Percentiles rank a stretch among this genome's conserved stretches.
These are phyloP conservation scores for Drosophila affinis DNA, from an alignment of 2,888 invertebrate species.

Conservation along the genomic window DNA sequence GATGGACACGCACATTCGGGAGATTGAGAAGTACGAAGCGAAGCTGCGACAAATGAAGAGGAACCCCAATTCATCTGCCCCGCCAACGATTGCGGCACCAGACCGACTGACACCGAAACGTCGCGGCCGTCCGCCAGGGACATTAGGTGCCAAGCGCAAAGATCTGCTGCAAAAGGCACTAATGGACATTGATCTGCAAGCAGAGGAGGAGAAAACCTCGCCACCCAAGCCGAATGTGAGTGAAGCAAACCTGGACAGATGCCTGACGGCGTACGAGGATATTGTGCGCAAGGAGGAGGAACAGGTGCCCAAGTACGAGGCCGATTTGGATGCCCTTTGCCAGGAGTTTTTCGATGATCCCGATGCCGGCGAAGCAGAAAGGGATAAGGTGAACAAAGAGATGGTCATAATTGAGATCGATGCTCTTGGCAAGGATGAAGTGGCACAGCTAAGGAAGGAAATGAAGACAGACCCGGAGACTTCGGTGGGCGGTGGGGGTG, in stretches of 20 bases:
- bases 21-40: conserved; percentile 60
- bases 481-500: conserved; percentile 4
- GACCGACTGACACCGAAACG: neutral
- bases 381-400: conserved; percentile 37
- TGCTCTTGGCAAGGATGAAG: conserved; percentile 66
- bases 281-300: conserved; percentile 63
- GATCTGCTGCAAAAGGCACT: conserved; percentile 72
- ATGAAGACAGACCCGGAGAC: conserved; percentile 37
- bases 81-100: neutral
- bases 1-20: conserved; percentile 52
- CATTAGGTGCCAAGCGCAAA: conserved; percentile 45
- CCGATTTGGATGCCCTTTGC: conserved; percentile 57
- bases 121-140: conserved; percentile 11
- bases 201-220: conserved; percentile 45
- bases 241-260: conserved; percentile 74
- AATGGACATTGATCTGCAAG: conserved; percentile 71
- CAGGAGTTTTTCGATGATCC: conserved; percentile 69
- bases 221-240: conserved; percentile 44
- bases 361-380: neutral
- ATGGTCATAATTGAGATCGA: conserved; percentile 72
- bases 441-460: conserved; percentile 56
- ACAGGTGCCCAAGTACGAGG: conserved; percentile 27
- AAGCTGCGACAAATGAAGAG: conserved; percentile 55
- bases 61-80: conserved; percentile 2
- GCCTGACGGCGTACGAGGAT: conserved; percentile 74